Conservation (phyloP, 2,113 vertebrate species). For the Diphyllodes magnificus region DNA sequence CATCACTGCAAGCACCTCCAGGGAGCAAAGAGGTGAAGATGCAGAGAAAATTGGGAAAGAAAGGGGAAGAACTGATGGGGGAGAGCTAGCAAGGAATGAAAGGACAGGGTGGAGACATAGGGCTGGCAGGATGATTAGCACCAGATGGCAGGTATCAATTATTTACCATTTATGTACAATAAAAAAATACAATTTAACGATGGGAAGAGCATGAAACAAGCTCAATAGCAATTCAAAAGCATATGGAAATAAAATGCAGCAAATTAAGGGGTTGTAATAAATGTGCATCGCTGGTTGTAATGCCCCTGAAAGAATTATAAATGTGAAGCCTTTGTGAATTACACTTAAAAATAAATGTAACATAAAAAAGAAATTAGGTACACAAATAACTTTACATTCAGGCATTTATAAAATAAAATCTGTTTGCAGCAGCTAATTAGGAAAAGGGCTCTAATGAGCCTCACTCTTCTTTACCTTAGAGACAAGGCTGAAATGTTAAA, state of each 20-base stretch:
- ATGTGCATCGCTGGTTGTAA: conserved; percentile 62
- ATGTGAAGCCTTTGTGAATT: conserved; percentile 76
- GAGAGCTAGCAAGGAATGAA: neutral
- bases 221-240: conserved; percentile 73
- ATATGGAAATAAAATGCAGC: conserved; percentile 75
- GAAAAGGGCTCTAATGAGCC: conserved; percentile 52
- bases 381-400: conserved; percentile 77
- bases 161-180: conserved; percentile 78
- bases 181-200: conserved; percentile 72
- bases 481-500: conserved; percentile 28
- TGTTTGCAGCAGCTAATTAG: conserved; percentile 75
- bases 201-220: conserved; percentile 72
- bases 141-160: conserved; percentile 82
- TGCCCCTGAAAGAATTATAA: conserved; percentile 73
- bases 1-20: neutral
- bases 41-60: neutral
- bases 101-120: conserved; percentile 38
- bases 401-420: conserved; percentile 68
- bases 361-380: conserved; percentile 78
- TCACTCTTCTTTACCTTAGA: conserved; percentile 56
- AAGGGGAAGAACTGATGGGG: conserved; percentile 3
- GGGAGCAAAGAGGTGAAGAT: neutral
- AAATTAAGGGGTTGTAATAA: conserved; percentile 73
- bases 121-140: conserved; percentile 54
- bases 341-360: conserved; percentile 75